Evolutionary conservation across 2,797 vertebrate genomes (phyloP).

Genomic region (Botia almorhae): DNA sequence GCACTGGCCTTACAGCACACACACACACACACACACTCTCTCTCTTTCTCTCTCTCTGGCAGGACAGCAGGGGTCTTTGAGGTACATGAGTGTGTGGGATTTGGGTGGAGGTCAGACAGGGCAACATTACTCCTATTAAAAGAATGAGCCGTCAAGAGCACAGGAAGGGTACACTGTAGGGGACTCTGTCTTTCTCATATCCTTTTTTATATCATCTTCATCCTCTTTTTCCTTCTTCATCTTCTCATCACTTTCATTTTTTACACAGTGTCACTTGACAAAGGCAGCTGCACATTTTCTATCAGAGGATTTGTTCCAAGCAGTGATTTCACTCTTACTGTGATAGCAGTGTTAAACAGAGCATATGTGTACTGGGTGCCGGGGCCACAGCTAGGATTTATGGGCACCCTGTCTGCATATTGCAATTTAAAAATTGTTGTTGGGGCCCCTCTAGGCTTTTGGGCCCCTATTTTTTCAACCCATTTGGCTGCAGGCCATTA

Average conservation of each 20-base stretch:
- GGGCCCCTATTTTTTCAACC: too few species aligned
- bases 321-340: background rate
- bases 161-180: slow-evolving; percentile 73
- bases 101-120: slow-evolving; percentile 40
- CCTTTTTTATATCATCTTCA: background rate
- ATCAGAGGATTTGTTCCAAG: background rate
- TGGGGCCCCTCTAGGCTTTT: too few species aligned
- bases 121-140: slow-evolving; percentile 62
- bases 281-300: background rate
- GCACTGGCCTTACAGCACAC: slow-evolving; percentile 43
- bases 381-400: background rate
- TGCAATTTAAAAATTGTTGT: background rate
- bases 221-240: background rate
- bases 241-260: background rate
- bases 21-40: slow-evolving; percentile 65
- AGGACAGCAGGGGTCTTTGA: slow-evolving; percentile 67
- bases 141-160: slow-evolving; percentile 69
- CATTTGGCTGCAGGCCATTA: too few species aligned
- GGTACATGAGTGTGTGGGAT: slow-evolving; percentile 59
- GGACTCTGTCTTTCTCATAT: background rate
- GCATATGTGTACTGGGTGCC: background rate
- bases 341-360: background rate
- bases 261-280: background rate
- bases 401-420: background rate
- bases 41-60: slow-evolving; percentile 62